Base-by-base conservation (phyloP, 2,113 vertebrate species). In the Archilochus colubris region DNA sequence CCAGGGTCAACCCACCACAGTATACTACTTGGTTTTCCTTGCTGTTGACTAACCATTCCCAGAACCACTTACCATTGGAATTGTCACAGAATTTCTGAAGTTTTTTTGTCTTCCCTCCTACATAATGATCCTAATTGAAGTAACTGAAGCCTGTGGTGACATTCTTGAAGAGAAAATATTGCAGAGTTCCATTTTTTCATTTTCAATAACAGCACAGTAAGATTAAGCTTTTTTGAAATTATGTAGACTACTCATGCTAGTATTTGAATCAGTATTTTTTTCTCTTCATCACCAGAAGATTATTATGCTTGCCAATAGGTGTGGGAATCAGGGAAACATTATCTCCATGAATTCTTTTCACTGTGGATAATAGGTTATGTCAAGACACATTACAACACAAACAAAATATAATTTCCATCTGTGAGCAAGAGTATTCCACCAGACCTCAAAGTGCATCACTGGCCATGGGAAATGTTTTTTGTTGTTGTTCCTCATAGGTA, bases 231-330 rank as follows among this genome's bases (percentile, higher is more conserved):
- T 94, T 96, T 67, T 87, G 77, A 70, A 30, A 50, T 44, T 70
- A 54, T 54, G 5, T 54, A 30, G 55, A 27, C 22, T 78, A 5
- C 13, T 61, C 58, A 9, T 38, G 48, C 48, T 57, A 57, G 38
- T 43, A 17, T 72, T 17, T 68, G 66, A 93, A 91, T 94, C 69
- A 70, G 72, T 89, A 72, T 14, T 81, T 84, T 40, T 91, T 93
- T 77, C 27, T 81, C 21, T 77, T 75, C 57, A 58, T 22, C 27
- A 87, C 3, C 10, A 84, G 36, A n/a, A 36, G 16, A 36, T 59
- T 88, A 67, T 75, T 82, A 28, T 12, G 54, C 7, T 46, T 81
- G 28, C 82, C 61, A 87, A 14, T 28, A 63, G 40, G 7, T 64
- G 23, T 88, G 48, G 33, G 28, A 87, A 85, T 59, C 28, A 48